Percentiles rank a stretch among this genome's conserved stretches.
Evolutionary conservation across 1,140 invertebrate genomes (phyloP).

Genomic region (Drosophila erecta): DNA sequence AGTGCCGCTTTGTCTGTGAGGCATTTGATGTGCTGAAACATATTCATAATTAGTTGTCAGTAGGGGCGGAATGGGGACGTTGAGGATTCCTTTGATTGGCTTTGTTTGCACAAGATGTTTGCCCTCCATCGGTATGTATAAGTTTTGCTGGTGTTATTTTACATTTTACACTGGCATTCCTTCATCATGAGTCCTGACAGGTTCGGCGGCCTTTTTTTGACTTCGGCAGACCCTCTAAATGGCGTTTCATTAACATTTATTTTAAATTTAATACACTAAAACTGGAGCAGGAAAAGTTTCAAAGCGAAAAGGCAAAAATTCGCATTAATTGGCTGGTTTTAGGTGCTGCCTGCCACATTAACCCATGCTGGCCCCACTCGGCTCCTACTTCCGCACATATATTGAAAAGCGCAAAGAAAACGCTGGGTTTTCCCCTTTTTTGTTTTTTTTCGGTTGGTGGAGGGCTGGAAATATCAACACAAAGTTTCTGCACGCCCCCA

Average conservation of each 20-base stretch:
- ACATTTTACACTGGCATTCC: neutral
- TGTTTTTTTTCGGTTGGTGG: conserved; percentile 2
- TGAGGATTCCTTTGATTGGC: conserved; percentile 32
- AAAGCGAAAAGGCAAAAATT: conserved; percentile 43
- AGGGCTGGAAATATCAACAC: conserved; percentile 51
- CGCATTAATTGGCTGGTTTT: conserved; percentile 74
- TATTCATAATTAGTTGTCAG: conserved; percentile 78
- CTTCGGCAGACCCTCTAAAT: conserved; percentile 47
- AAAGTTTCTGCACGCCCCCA: conserved; percentile 50
- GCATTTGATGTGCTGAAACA: conserved; percentile 70
- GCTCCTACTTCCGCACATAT: conserved; percentile 21
- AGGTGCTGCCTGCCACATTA: conserved; percentile 52
- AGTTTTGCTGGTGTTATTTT: conserved; percentile 4
- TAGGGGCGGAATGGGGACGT: neutral
- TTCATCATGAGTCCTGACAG: conserved; percentile 32
- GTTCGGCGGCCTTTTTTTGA: neutral
- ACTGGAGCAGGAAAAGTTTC: conserved; percentile 10
- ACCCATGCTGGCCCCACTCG: conserved; percentile 21
- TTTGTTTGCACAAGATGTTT: conserved; percentile 44
- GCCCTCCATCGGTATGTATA: conserved; percentile 9
- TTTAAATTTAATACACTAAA: conserved; percentile 74
- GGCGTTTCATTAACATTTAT: conserved; percentile 79
- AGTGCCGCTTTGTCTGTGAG: conserved; percentile 64
- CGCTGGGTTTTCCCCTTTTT: conserved; percentile 31
- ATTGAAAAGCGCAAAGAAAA: conserved; percentile 78